phyloP scores from a whole-genome alignment of 2,888 invertebrate genomes.

The Cephus pygmeus region DNA sequence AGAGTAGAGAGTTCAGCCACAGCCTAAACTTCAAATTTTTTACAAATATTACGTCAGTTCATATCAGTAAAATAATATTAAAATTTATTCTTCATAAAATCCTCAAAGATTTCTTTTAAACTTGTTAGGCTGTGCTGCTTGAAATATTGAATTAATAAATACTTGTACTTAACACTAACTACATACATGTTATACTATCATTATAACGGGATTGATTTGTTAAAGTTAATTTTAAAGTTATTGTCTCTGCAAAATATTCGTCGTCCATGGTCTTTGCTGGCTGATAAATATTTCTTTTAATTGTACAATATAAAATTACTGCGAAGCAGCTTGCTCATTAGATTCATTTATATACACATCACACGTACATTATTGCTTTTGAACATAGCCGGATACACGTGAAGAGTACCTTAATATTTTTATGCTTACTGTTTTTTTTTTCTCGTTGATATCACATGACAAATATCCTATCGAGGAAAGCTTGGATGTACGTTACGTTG shows the following conservation, averaged over 20 bases:
- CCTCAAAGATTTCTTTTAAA: not conserved
- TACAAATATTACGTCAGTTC: not conserved
- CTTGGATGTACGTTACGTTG: not conserved
- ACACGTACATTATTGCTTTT: constrained; percentile 3
- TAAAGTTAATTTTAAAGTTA: not conserved
- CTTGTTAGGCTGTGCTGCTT: not conserved
- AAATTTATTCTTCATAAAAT: not conserved
- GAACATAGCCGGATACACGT: not conserved
- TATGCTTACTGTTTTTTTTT: not conserved
- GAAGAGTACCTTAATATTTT: not conserved
- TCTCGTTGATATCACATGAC: not conserved
- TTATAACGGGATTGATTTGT: not conserved
- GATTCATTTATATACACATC: not conserved
- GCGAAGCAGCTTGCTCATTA: not conserved
- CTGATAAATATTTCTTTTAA: not conserved
- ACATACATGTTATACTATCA: not conserved
- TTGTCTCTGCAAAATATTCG: not conserved
- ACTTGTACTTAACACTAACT: not conserved
- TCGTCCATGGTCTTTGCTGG: not conserved
- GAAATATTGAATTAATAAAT: not conserved
- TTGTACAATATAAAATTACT: not conserved
- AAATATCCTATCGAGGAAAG: not conserved
- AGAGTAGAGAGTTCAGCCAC: constrained; percentile 5
- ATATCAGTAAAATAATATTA: not conserved
- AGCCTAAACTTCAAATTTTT: not conserved